A percentile compares a stretch with the other conserved stretches of the same genome.
phyloP scores from a whole-genome alignment of 2,797 vertebrate genomes.

The Syndactyla subalaris region DNA sequence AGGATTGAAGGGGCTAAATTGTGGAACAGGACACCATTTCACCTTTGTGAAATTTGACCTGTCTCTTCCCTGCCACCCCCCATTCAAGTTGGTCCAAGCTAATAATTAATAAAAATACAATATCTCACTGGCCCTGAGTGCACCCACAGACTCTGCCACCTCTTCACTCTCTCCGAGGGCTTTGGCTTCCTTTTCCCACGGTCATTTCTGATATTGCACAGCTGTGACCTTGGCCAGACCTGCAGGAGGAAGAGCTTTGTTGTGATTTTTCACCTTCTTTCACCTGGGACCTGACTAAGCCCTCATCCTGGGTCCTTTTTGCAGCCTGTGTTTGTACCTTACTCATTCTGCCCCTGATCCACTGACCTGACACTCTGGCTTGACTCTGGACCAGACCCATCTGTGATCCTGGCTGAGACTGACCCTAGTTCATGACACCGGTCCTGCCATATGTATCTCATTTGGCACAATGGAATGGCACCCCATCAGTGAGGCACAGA shows the following conservation, averaged over 20 bases:
- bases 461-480: neutral
- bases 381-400: neutral
- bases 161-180: neutral
- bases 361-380: neutral
- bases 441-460: neutral
- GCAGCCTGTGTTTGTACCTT: neutral
- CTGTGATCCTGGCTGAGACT: neutral
- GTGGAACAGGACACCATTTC: neutral
- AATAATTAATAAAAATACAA: neutral
- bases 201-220: rapidly evolving
- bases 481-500: neutral
- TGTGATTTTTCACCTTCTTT: neutral
- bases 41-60: neutral
- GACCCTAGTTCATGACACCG: neutral
- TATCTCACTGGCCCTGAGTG: neutral
- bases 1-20: neutral
- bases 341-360: neutral
- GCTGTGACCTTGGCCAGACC: neutral
- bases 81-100: neutral
- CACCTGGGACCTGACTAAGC: neutral
- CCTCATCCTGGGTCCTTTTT: rapidly evolving
- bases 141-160: neutral
- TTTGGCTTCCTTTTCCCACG: neutral
- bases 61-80: too few relatives aligned
- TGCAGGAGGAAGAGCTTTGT: neutral